Evolutionary conservation across 2,888 invertebrate species (phyloP).

Genomic region (Tinea trinotella): DNA sequence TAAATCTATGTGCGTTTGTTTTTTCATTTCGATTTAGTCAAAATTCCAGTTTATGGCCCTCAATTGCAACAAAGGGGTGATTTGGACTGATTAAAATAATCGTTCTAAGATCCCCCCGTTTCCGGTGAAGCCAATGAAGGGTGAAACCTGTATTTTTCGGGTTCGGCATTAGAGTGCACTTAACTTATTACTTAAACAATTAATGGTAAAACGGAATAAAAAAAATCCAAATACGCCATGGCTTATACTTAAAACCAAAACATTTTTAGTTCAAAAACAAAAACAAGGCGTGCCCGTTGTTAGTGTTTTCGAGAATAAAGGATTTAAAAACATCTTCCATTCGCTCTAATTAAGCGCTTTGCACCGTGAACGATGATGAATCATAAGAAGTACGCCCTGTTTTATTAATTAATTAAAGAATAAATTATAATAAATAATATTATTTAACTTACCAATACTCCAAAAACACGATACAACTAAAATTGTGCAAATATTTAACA

Average conservation of each 20-base stretch:
- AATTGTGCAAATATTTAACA: background rate
- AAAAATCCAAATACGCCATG: background rate
- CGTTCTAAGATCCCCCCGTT: background rate
- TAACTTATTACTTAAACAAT: background rate
- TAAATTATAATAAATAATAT: background rate
- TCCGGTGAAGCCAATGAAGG: slow-evolving; percentile 9
- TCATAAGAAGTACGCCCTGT: background rate
- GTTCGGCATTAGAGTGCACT: background rate
- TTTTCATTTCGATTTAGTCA: background rate
- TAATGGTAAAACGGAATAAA: no score
- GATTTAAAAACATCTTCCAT: background rate
- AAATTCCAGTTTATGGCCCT: background rate
- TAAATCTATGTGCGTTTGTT: no score
- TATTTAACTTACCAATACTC: background rate
- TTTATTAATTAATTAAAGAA: background rate
- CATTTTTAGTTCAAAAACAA: background rate
- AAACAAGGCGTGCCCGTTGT: background rate
- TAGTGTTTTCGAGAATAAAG: background rate
- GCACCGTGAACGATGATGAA: background rate
- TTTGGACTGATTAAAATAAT: background rate
- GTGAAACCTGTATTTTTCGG: slow-evolving; percentile 7
- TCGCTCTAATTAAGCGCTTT: background rate
- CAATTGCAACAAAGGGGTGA: background rate
- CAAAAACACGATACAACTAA: background rate
- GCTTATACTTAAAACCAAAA: background rate